Evolutionary conservation across 1,140 invertebrate species (phyloP).

Genomic region (Trypoxylus dichotomus): DNA sequence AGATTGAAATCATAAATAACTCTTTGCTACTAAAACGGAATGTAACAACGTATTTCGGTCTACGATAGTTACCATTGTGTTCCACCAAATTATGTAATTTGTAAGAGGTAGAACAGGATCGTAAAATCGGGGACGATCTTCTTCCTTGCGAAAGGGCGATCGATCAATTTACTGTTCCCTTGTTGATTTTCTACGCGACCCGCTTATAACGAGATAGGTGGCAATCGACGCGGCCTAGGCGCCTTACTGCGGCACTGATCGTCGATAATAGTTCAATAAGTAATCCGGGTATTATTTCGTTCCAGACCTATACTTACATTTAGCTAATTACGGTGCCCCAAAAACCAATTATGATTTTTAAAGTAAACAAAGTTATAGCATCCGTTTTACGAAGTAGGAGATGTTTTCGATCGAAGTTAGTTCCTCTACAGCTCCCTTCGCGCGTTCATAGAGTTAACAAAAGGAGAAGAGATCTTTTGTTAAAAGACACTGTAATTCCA

Average conservation of each 20-base stretch:
- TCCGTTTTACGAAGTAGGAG: constrained; percentile 34
- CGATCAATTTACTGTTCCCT: constrained; percentile 11
- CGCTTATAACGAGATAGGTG: constrained; percentile 26
- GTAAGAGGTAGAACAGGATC: constrained; percentile 2
- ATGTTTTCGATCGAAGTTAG: constrained; percentile 23
- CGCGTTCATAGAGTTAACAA: background rate
- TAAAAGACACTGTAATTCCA: no score
- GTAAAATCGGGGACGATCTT: background rate
- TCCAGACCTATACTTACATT: constrained; percentile 45
- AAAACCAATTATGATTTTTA: constrained; percentile 47
- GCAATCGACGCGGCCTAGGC: constrained; percentile 31
- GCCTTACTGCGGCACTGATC: constrained; percentile 37
- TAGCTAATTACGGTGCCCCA: constrained; percentile 45
- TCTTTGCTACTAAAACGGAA: background rate
- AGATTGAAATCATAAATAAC: constrained; percentile 15
- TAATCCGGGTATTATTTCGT: constrained; percentile 43
- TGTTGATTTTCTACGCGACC: background rate
- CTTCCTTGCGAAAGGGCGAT: background rate
- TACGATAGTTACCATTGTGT: background rate
- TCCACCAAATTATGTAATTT: constrained; percentile 20
- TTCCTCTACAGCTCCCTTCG: background rate
- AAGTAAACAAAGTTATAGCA: constrained; percentile 44
- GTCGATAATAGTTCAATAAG: constrained; percentile 46
- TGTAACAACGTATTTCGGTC: background rate
- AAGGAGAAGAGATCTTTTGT: background rate